A percentile compares a stretch with the other conserved stretches of the same genome.
Conservation (phyloP, 2,888 invertebrate genomes). For the Cryptophagus acutangulus region DNA sequence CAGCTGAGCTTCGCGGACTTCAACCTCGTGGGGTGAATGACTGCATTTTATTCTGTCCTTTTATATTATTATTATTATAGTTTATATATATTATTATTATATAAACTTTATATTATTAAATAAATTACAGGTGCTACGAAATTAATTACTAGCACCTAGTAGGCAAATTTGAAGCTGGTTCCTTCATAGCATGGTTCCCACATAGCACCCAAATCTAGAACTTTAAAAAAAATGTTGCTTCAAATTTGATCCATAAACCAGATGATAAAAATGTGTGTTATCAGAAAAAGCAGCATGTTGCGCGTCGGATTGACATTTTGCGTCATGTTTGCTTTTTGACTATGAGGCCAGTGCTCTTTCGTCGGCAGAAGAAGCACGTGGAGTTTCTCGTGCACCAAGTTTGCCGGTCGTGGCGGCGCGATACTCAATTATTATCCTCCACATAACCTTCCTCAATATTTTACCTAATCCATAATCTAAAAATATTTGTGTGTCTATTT, state of each 20-base stretch:
- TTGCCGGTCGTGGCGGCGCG: background rate
- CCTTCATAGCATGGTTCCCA: no score
- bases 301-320: constrained; percentile 29
- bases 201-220: background rate
- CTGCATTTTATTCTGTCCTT: constrained; percentile 20
- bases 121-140: no score
- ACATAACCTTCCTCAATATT: constrained; percentile 23
- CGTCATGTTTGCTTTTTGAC: constrained; percentile 29
- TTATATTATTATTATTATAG: constrained; percentile 20
- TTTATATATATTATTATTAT: no score
- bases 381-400: constrained; percentile 12
- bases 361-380: constrained; percentile 30
- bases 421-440: constrained; percentile 2
- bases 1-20: constrained; percentile 41
- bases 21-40: constrained; percentile 43
- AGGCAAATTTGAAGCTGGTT: no score
- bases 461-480: no score
- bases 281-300: constrained; percentile 15
- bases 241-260: background rate
- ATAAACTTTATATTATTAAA: no score
- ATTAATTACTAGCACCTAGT: no score
- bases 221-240: background rate
- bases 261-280: constrained; percentile 10
- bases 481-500: no score
- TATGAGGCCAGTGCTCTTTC: constrained; percentile 34